These are phyloP conservation scores for Pteropus alecto DNA, from an alignment of 2,113 vertebrate genomes.

Conservation along the genomic window DNA sequence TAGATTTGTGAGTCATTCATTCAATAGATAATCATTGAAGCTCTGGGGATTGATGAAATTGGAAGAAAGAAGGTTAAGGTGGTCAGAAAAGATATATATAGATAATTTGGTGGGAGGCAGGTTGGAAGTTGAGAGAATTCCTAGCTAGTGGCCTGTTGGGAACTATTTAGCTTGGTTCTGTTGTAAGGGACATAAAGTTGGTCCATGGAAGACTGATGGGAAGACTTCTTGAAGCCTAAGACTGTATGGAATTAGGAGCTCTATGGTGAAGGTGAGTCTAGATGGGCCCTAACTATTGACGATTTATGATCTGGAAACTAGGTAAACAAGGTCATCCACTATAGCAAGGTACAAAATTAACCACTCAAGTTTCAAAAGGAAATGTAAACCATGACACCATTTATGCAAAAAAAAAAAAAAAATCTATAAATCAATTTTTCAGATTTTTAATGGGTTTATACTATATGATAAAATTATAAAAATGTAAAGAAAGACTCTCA, in stretches of 20 bases:
- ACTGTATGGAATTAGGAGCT: not conserved
- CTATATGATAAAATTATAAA: not conserved
- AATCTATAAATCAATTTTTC: not conserved
- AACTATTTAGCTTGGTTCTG: not conserved
- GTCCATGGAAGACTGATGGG: not conserved
- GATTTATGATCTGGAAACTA: slow-evolving; percentile 11
- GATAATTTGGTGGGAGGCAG: not conserved
- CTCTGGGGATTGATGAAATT: not conserved
- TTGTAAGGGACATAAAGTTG: not conserved
- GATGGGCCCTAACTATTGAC: not conserved
- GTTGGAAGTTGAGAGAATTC: not conserved
- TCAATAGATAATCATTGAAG: not conserved
- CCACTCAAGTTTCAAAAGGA: not conserved
- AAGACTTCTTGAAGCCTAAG: not conserved
- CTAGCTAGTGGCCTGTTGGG: not conserved
- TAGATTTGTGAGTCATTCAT: not conserved
- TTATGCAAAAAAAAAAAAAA: not conserved
- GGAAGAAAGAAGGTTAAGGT: not conserved
- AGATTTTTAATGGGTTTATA: not conserved
- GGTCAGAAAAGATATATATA: not conserved
- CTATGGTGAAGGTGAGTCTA: not conserved
- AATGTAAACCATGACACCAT: not conserved
- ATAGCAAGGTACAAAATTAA: not conserved
- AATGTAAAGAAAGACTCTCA: not conserved
- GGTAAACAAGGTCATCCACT: not conserved